Evolutionary conservation across 2,888 invertebrate species (phyloP).

Genomic region (Nesidiocoris tenuis): DNA sequence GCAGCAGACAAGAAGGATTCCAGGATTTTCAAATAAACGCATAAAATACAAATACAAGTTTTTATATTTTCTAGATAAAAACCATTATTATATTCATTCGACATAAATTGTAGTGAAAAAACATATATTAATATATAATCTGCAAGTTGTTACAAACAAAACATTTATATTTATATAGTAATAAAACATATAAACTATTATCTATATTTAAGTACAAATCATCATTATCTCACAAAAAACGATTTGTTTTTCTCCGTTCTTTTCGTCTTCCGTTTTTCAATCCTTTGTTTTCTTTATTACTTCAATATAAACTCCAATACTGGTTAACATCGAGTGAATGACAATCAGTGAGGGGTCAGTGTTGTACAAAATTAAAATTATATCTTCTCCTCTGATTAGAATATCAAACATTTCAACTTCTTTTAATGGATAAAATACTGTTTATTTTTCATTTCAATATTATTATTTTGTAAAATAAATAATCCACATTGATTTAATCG

Average conservation of each 20-base stretch:
- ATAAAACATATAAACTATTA: conserved; percentile 50
- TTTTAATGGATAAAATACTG: conserved; percentile 48
- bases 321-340: conserved; percentile 49
- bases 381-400: conserved; percentile 47
- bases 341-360: conserved; percentile 48
- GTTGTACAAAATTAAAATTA: conserved; percentile 49
- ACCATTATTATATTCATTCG: conserved; percentile 51
- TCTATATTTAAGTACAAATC: conserved; percentile 49
- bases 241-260: conserved; percentile 45
- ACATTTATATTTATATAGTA: conserved; percentile 50
- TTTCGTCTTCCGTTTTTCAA: conserved; percentile 3
- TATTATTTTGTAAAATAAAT: conserved; percentile 47
- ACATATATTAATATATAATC: conserved; percentile 51
- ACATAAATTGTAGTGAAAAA: conserved; percentile 50
- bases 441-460: conserved; percentile 46
- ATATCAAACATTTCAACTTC: conserved; percentile 47
- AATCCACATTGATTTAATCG: conserved; percentile 49
- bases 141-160: conserved; percentile 50
- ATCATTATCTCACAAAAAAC: conserved; percentile 48
- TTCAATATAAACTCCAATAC: conserved; percentile 49
- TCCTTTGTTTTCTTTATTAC: conserved; percentile 11
- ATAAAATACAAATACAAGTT: conserved; percentile 47
- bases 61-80: conserved; percentile 51
- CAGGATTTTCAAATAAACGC: background rate
- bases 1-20: background rate